Conservation (phyloP, 2,888 invertebrate genomes). For the Drosophila austrosaltans region DNA sequence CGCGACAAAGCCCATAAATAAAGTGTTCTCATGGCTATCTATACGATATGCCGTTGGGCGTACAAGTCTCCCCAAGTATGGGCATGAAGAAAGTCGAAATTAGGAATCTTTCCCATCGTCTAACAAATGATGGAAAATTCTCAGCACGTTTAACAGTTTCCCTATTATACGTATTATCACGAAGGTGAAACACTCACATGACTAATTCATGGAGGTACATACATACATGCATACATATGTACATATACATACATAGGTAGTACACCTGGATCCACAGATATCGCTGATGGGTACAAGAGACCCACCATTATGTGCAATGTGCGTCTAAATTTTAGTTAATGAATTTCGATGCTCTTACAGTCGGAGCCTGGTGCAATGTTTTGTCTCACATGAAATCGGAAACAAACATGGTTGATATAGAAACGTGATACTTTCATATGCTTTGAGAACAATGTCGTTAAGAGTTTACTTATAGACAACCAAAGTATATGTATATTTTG, state of each 20-base stretch:
- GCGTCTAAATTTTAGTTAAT: not conserved
- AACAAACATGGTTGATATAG: not conserved
- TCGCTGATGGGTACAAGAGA: slow-evolving; percentile 49
- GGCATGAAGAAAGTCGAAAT: slow-evolving; percentile 56
- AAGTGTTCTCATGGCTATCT: slow-evolving; percentile 67
- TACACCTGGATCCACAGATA: slow-evolving; percentile 49
- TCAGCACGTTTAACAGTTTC: slow-evolving; percentile 54
- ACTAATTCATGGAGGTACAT: slow-evolving; percentile 40
- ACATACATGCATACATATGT: not conserved
- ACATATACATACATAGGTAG: not conserved
- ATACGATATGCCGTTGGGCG: slow-evolving; percentile 42
- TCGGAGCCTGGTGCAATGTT: slow-evolving; percentile 9
- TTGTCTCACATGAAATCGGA: not conserved
- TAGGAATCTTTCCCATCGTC: slow-evolving; percentile 50
- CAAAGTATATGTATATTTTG: too few relatives aligned
- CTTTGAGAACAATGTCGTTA: too few relatives aligned
- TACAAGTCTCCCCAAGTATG: slow-evolving; percentile 23
- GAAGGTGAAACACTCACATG: slow-evolving; percentile 35
- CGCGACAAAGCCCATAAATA: slow-evolving; percentile 67
- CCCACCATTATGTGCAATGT: too few relatives aligned
- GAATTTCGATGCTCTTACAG: slow-evolving; percentile 16
- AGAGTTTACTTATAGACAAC: too few relatives aligned
- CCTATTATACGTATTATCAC: slow-evolving; percentile 42
- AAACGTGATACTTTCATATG: not conserved
- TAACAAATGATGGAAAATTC: slow-evolving; percentile 60